Evolutionary conservation across 2,888 invertebrate genomes (phyloP), one percentile per base, ranked within the genome.

Genomic region (Yponomeuta plumbellus): DNA sequence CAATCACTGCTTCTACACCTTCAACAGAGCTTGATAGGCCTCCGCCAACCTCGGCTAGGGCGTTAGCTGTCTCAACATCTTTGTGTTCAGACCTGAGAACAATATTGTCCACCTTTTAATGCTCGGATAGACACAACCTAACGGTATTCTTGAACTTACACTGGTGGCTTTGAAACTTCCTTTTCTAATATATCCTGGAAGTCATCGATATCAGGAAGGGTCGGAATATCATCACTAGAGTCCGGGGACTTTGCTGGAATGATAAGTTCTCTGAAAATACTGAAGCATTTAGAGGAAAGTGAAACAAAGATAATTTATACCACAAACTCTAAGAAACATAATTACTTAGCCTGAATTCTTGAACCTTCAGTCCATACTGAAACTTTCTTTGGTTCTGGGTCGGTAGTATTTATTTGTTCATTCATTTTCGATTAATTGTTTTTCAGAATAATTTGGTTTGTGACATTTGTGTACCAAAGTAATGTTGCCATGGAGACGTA

Each of bases 281-380:
- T 65, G 57, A 67, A 64, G 69, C 3, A 56, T 23, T 52, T 11
- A 2, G 26, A 66, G 8, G 23, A 8, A 56, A 34, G 5, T 57
- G 13, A 11, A 21, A 22, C 10, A 61, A 20, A 66, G 17, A 22
- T 23, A 44, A 1, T 34, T 58, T 39, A 59, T n/a, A 40, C 22
- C 59, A 22, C 58, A n/a, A 40, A 26, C 1, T 44, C 17, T 40
- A 11, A 61, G 13, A 22, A 52, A 17, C 8, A 22, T 39, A 68
- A 73, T 76, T 76, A 89, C 91, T 88, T 90, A 0, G 90, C 81
- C 71, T 89, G 86, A 59, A 88, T 81, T 63, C 81, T 89, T 11
- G 86, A 83, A 57, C 88, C 88, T 78, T 90, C 90, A 2, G 89
- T 83, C 91, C 91, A 91, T 13, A 90, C 91, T 2, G 88, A 89